phyloP scores from a whole-genome alignment of 2,797 vertebrate species.

The Hydrolagus colliei region DNA sequence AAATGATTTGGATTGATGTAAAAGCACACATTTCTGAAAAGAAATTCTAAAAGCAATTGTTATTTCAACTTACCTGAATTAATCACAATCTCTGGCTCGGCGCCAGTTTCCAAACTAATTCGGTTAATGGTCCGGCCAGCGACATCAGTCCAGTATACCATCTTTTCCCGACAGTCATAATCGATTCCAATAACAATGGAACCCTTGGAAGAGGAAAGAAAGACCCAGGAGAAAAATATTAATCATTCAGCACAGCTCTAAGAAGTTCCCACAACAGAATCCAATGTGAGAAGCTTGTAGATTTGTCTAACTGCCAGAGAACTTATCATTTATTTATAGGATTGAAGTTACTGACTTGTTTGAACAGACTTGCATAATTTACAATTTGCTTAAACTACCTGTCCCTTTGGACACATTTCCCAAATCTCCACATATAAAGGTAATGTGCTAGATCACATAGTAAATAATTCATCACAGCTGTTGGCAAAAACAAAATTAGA shows the following conservation, averaged over 20 bases:
- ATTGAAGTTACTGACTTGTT: background rate
- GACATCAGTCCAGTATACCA: conserved; percentile 88
- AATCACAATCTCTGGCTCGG: conserved; percentile 78
- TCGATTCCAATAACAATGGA: conserved; percentile 90
- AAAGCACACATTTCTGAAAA: background rate
- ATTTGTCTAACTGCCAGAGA: background rate
- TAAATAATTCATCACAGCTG: background rate
- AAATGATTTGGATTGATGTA: background rate
- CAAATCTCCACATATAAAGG: background rate
- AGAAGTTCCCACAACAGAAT: background rate
- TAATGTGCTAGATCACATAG: background rate
- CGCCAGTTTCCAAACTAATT: conserved; percentile 64
- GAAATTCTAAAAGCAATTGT: background rate
- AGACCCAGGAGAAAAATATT: background rate
- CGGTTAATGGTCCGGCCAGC: conserved; percentile 80
- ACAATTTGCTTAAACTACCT: background rate
- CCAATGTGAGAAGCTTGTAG: background rate
- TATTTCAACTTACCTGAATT: conserved; percentile 59
- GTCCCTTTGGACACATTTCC: background rate
- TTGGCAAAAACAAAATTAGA: too few relatives aligned
- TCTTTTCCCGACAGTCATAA: conserved; percentile 80
- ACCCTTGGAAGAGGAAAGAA: conserved; percentile 56
- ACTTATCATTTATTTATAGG: background rate
- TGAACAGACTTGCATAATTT: background rate
- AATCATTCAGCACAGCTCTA: background rate